These are phyloP conservation scores for Dasyprocta punctata DNA, from an alignment of 2,113 vertebrate genomes.

Conservation along the genomic window DNA sequence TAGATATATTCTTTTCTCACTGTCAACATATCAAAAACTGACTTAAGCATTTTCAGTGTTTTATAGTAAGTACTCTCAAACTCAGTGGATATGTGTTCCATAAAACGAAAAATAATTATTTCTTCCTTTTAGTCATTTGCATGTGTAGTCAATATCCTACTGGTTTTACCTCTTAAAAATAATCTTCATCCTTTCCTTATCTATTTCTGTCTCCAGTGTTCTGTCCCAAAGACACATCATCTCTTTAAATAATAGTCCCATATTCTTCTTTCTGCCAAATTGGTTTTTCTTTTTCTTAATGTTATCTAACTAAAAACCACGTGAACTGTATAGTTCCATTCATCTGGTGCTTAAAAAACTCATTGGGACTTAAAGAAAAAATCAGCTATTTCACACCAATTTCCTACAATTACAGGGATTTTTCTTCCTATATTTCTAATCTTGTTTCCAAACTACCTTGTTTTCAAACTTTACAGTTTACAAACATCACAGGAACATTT, in stretches of 20 bases:
- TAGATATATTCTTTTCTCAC: background rate
- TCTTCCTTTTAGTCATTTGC: background rate
- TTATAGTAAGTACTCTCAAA: no score
- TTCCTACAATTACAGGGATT: background rate
- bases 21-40: background rate
- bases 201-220: background rate
- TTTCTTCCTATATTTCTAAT: background rate
- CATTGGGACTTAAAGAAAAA: background rate
- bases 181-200: background rate
- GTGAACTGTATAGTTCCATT: background rate
- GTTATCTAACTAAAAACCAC: background rate
- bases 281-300: background rate
- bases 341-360: background rate
- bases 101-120: background rate
- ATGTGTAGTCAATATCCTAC: background rate
- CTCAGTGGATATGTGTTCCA: background rate
- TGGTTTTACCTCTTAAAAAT: background rate
- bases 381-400: background rate
- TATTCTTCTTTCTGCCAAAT: background rate
- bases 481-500: background rate
- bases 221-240: background rate
- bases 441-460: background rate
- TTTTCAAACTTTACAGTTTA: background rate
- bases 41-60: background rate
- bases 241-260: background rate